Conservation (phyloP, 2,797 vertebrate genomes). For the Pagetopsis macropterus region DNA sequence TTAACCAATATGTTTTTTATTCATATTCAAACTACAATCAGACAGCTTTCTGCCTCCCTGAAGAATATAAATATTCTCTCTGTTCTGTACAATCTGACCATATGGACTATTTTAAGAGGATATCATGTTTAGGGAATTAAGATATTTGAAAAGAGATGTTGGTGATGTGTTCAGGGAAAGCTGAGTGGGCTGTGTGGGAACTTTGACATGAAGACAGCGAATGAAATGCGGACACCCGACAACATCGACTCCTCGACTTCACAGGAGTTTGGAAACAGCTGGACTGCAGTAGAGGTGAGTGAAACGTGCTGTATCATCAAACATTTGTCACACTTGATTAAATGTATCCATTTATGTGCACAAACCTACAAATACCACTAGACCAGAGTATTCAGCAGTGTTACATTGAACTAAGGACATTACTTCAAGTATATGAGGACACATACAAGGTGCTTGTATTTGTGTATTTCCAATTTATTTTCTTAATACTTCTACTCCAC, state of each 20-base stretch:
- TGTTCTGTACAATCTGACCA: neutral
- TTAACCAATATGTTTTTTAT: neutral
- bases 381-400: neutral
- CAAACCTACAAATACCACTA: neutral
- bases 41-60: neutral
- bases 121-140: neutral
- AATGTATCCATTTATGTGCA: neutral
- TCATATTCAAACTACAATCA: neutral
- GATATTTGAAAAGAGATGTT: constrained; percentile 5
- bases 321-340: neutral
- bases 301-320: neutral
- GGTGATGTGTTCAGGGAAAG: constrained; percentile 82
- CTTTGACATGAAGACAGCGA: constrained; percentile 95
- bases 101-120: neutral
- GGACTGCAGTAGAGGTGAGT: constrained; percentile 89
- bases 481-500: too few relatives aligned
- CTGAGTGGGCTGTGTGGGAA: constrained; percentile 94
- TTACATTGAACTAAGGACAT: too few relatives aligned
- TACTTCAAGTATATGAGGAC: too few relatives aligned
- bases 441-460: too few relatives aligned
- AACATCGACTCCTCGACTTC: constrained; percentile 91
- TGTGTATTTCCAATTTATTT: too few relatives aligned
- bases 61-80: neutral
- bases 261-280: constrained; percentile 96
- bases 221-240: constrained; percentile 95